Conservation (phyloP, 2,888 invertebrate species). For the Melanchra persicariae region DNA sequence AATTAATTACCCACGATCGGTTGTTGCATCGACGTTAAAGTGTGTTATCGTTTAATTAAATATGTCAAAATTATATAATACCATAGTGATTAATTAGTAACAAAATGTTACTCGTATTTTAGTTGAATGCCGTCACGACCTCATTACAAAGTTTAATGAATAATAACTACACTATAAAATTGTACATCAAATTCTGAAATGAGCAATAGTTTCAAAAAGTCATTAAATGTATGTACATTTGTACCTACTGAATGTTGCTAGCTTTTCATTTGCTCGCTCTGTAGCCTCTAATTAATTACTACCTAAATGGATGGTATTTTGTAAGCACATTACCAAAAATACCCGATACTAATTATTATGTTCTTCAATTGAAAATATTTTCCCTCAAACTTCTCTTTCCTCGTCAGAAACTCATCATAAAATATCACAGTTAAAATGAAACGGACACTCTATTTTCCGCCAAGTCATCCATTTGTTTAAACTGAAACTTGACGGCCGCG, state of each 20-base stretch:
- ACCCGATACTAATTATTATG: constrained; percentile 2
- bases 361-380: constrained; percentile 23
- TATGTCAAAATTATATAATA: constrained; percentile 15
- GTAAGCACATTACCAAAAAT: constrained; percentile 2
- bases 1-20: constrained; percentile 32
- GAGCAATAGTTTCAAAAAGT: constrained; percentile 26
- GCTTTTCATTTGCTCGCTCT: constrained; percentile 23
- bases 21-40: constrained; percentile 19
- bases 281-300: constrained; percentile 29
- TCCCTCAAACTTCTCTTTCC: constrained; percentile 18
- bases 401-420: constrained; percentile 26
- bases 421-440: constrained; percentile 45
- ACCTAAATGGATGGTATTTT: constrained; percentile 1
- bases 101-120: constrained; percentile 9
- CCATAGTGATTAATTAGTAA: constrained; percentile 31
- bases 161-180: constrained; percentile 31
- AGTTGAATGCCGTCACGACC: constrained; percentile 20
- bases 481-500: constrained; percentile 46
- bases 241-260: constrained; percentile 4
- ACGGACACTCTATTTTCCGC: constrained; percentile 37
- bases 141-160: constrained; percentile 48
- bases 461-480: constrained; percentile 50
- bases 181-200: constrained; percentile 15
- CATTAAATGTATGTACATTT: constrained; percentile 27
- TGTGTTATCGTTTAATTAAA: constrained; percentile 41